These are phyloP conservation scores for Condylostylus longicornis DNA, from an alignment of 1,140 invertebrate species.

Conservation along the genomic window DNA sequence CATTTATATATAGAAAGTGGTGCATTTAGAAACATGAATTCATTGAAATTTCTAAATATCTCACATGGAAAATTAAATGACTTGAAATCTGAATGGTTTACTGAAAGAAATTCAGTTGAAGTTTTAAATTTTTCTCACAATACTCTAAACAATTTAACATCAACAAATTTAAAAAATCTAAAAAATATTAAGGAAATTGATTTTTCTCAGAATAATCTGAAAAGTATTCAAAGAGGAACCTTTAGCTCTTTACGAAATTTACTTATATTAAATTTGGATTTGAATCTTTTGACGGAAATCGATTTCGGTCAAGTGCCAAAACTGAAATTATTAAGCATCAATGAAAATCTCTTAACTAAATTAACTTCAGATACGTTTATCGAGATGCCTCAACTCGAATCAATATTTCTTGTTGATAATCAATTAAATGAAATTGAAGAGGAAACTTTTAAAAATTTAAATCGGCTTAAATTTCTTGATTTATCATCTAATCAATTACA, in stretches of 20 bases:
- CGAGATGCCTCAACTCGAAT: no score
- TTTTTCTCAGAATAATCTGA: conserved; percentile 21
- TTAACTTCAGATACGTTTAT: no score
- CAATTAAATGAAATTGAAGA: no score
- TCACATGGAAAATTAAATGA: conserved; percentile 11
- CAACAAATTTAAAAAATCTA: conserved; percentile 13
- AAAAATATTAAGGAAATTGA: conserved; percentile 19
- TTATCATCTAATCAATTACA: background rate
- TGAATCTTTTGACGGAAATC: conserved; percentile 17
- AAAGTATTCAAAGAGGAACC: conserved; percentile 6
- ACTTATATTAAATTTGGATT: conserved; percentile 15
- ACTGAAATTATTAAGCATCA: conserved; percentile 14
- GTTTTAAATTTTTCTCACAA: conserved; percentile 23
- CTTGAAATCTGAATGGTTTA: conserved; percentile 14
- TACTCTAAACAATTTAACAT: conserved; percentile 12
- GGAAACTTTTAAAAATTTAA: conserved; percentile 10
- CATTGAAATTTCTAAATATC: conserved; percentile 17
- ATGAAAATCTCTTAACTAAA: conserved; percentile 20
- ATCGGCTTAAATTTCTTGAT: background rate
- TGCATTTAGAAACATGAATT: conserved; percentile 15
- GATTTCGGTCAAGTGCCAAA: conserved; percentile 14
- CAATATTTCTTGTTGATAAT: no score
- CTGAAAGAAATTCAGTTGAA: conserved; percentile 12
- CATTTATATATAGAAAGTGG: conserved; percentile 9
- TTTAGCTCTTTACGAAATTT: conserved; percentile 10